Evolutionary conservation across 2,797 vertebrate species (phyloP), one percentile per base, ranked within the genome.

Genomic region (Leuciscus waleckii): DNA sequence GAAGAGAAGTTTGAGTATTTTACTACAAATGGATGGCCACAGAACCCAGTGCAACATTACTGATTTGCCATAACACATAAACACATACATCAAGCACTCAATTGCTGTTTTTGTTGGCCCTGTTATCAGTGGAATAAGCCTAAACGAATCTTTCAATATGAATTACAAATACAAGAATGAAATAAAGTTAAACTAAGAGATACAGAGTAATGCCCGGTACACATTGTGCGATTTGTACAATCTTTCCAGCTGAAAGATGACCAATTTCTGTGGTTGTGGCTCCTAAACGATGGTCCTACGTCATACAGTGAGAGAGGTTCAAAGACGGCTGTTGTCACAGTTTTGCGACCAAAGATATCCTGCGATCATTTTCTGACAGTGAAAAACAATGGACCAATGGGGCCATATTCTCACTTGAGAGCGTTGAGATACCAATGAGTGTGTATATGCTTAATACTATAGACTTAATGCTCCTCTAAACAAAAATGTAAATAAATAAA

Each of bases 31-130:
- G 90, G 74, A 94, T 93, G 89, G 84, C 85, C 82, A 70, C 84
- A 87, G 90, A 91, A 87, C 88, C 84, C 85, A 90, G 89, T 90
- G 87, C 79, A 85, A 77, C 79, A 91, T 91, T 92, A 93, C 90
- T 89, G 78, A 90, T 92, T 91, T 86, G 70, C 84, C 85, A 88
- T 69, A 77, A 77, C 73, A 77, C 61, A 83, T 84, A 86, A 83
- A 82, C 81, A 83, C 86, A 86, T 87, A 88, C 9, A 67, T 80
- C 75, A 77, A 79, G 82, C 71, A 86, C 79, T 87, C 77, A 63
- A 51, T 21, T 51, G 79, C 79, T 92, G 91, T 92, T 93, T 93
- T 85, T 67, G 71, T 94, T 94, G 93, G 91, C 79, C 2, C 8
- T 63, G 70, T 69, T 65, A 77, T 69, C 69, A 85, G 39, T 41